Conservation (phyloP, 2,113 vertebrate genomes). For the Cranoglanis bouderius region DNA sequence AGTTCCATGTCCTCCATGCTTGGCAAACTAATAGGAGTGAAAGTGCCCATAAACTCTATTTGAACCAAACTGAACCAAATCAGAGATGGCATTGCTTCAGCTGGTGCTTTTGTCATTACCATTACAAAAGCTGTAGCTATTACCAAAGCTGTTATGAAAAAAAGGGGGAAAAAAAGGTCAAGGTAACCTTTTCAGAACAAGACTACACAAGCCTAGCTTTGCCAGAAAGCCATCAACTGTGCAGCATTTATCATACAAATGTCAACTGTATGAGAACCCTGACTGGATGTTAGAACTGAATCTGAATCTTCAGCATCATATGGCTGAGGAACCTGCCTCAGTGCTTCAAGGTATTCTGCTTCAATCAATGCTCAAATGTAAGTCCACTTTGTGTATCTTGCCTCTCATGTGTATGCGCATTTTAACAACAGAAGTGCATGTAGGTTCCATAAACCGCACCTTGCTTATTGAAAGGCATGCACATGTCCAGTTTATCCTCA, state of each 20-base stretch:
- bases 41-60: neutral
- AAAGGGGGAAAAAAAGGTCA: conserved; percentile 11
- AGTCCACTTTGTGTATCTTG: neutral
- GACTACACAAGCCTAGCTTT: neutral
- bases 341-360: neutral
- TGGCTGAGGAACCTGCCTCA: neutral
- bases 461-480: neutral
- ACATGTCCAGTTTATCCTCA: neutral
- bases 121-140: conserved; percentile 17
- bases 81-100: conserved; percentile 6
- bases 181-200: conserved; percentile 32
- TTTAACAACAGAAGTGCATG: neutral
- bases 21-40: neutral
- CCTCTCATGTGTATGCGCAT: neutral
- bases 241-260: conserved; percentile 36
- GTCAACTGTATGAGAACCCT: neutral
- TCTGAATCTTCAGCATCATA: neutral
- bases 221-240: conserved; percentile 21
- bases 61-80: conserved; percentile 21
- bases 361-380: neutral
- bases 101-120: conserved; percentile 16
- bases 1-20: neutral
- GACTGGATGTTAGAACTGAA: conserved; percentile 1
- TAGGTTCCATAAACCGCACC: neutral
- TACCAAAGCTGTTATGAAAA: conserved; percentile 8